Percentiles rank a stretch among this genome's conserved stretches.
These are phyloP conservation scores for Littorina saxatilis DNA, from an alignment of 1,140 invertebrate species.

Conservation along the genomic window DNA sequence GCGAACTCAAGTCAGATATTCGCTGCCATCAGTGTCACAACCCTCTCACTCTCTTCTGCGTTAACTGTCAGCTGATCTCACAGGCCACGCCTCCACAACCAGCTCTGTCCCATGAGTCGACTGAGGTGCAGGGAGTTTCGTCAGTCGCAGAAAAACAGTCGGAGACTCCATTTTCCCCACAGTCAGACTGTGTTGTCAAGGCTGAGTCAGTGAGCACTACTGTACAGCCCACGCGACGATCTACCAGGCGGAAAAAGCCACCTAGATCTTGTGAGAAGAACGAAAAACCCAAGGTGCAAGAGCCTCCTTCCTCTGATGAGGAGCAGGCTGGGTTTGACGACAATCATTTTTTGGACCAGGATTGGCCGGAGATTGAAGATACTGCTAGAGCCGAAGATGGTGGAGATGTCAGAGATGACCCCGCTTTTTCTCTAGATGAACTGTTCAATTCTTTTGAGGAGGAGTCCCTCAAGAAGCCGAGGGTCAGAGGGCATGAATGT, in stretches of 20 bases:
- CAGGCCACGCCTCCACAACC: not conserved
- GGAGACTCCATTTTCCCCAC: too few species aligned
- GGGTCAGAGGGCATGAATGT: not conserved
- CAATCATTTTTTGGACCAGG: not conserved
- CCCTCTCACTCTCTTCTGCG: constrained; percentile 14
- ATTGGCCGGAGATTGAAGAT: not conserved
- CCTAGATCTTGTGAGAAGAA: not conserved
- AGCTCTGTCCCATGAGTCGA: not conserved
- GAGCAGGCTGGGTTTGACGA: not conserved
- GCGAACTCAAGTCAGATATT: not conserved
- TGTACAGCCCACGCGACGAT: not conserved
- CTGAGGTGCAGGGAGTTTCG: not conserved
- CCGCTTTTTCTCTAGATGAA: not conserved
- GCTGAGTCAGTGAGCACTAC: not conserved
- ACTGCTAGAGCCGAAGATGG: not conserved
- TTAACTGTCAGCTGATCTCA: not conserved
- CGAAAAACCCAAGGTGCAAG: not conserved
- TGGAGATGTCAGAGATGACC: not conserved
- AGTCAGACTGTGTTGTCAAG: not conserved
- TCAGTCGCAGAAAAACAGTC: not conserved
- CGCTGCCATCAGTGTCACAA: constrained; percentile 8
- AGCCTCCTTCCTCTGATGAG: not conserved
- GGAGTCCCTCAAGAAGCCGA: not conserved
- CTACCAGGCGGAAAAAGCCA: not conserved
- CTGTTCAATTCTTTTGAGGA: not conserved